Percentiles rank a stretch among this genome's conserved stretches.
Evolutionary conservation across 2,888 invertebrate species (phyloP).

Genomic region (Caenorhabditis uteleia): DNA sequence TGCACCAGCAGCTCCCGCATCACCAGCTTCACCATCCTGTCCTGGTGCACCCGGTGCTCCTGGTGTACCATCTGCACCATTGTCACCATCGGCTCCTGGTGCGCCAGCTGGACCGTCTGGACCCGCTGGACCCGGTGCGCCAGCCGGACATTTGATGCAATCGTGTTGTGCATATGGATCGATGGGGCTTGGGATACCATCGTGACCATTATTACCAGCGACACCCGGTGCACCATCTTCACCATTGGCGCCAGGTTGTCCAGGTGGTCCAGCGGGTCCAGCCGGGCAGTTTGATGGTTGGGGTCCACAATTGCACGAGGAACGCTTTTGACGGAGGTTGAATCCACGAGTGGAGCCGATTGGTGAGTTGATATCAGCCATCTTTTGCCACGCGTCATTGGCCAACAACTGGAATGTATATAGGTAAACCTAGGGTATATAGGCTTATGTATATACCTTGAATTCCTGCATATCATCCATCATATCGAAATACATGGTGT

Average conservation of each 20-base stretch:
- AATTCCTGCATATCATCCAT: too few species aligned
- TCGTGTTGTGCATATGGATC: slow-evolving; percentile 24
- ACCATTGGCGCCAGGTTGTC: neutral
- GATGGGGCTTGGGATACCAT: slow-evolving; percentile 34
- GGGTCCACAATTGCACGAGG: slow-evolving; percentile 1
- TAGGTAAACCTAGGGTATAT: too few species aligned
- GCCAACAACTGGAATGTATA: slow-evolving; percentile 31
- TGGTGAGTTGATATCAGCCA: slow-evolving; percentile 14
- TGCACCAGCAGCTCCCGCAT: slow-evolving; percentile 29
- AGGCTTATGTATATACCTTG: too few species aligned
- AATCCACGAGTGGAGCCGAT: neutral
- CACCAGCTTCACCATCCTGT: too few species aligned
- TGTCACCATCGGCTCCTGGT: slow-evolving; percentile 34
- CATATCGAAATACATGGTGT: slow-evolving; percentile 36
- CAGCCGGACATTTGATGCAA: slow-evolving; percentile 23
- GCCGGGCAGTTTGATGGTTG: neutral
- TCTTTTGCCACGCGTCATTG: slow-evolving; percentile 37
- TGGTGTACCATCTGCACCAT: slow-evolving; percentile 29
- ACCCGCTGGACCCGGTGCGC: slow-evolving; percentile 25
- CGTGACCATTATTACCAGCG: slow-evolving; percentile 26
- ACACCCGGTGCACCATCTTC: neutral
- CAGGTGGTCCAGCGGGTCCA: neutral
- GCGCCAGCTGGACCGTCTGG: slow-evolving; percentile 27
- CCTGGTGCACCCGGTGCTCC: slow-evolving; percentile 36
- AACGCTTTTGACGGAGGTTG: neutral